Conservation (phyloP, 2,797 vertebrate genomes). For the Eremophila alpestris region DNA sequence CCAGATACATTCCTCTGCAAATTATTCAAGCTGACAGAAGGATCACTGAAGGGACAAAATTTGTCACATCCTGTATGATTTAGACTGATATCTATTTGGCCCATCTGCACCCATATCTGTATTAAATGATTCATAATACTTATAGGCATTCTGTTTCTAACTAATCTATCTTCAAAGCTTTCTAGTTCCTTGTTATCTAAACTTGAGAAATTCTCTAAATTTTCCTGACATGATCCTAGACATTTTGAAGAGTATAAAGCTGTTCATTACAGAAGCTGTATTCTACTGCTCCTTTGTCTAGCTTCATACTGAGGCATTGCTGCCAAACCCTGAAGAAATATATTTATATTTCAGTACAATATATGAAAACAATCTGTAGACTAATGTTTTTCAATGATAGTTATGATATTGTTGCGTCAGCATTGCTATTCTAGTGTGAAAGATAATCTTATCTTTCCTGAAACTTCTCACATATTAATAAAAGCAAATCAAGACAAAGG, state of each 20-base stretch:
- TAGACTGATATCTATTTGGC: slow-evolving; percentile 41
- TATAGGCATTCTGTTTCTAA: slow-evolving; percentile 18
- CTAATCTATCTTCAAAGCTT: slow-evolving; percentile 47
- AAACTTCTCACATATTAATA: slow-evolving; percentile 2
- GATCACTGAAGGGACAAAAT: slow-evolving; percentile 56
- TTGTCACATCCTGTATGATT: slow-evolving; percentile 37
- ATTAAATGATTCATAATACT: slow-evolving; percentile 29
- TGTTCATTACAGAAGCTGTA: slow-evolving; percentile 1
- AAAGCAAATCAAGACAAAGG: slow-evolving; percentile 15
- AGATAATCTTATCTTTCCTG: slow-evolving; percentile 3
- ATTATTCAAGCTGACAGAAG: slow-evolving; percentile 55
- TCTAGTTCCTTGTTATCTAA: slow-evolving; percentile 42
- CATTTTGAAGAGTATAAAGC: slow-evolving; percentile 12
- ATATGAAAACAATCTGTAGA: slow-evolving; percentile 7
- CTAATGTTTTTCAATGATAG: neutral
- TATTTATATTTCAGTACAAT: neutral
- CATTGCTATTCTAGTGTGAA: slow-evolving; percentile 36
- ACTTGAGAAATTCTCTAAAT: slow-evolving; percentile 6
- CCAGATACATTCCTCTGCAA: slow-evolving; percentile 37
- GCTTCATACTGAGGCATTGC: neutral
- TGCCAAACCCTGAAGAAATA: neutral
- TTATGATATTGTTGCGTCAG: slow-evolving; percentile 39
- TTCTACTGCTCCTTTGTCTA: neutral
- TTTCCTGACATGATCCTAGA: slow-evolving; percentile 12
- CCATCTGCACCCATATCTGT: slow-evolving; percentile 16